Evolutionary conservation across 2,113 vertebrate genomes (phyloP).

Genomic region (Vulpes lagopus): DNA sequence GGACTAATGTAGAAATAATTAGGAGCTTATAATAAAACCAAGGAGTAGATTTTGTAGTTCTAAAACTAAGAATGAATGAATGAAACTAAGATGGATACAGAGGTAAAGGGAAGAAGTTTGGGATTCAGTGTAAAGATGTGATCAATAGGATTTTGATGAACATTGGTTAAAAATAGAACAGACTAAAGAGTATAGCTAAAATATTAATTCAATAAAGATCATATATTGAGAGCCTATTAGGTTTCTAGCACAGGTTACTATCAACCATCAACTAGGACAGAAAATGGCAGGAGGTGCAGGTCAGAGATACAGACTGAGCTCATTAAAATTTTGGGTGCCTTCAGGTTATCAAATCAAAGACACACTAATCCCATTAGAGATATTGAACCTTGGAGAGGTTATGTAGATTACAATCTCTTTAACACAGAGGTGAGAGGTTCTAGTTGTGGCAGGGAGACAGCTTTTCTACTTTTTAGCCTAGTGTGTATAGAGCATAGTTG

Average conservation of each 20-base stretch:
- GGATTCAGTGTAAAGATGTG: not conserved
- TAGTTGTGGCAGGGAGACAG: not conserved
- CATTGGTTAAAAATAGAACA: not conserved
- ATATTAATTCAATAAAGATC: constrained; percentile 25
- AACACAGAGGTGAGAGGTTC: not conserved
- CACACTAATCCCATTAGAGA: not conserved
- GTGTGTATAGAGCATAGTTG: not conserved
- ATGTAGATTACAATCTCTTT: not conserved
- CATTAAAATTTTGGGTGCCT: not conserved
- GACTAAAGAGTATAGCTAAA: not conserved
- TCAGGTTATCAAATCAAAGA: not conserved
- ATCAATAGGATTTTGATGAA: not conserved
- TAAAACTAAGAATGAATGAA: not conserved
- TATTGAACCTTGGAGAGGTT: not conserved
- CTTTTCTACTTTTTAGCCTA: not conserved
- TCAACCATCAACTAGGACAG: not conserved
- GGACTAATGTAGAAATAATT: not conserved
- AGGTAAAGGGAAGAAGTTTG: not conserved
- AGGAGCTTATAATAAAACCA: not conserved
- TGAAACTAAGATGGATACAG: not conserved
- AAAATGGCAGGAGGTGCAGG: not conserved
- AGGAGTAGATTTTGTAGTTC: not conserved
- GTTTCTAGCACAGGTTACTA: not conserved
- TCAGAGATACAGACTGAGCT: not conserved
- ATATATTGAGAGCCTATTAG: not conserved